These are phyloP conservation scores for Lepidurus arcticus DNA, from an alignment of 1,140 invertebrate genomes.

Conservation along the genomic window DNA sequence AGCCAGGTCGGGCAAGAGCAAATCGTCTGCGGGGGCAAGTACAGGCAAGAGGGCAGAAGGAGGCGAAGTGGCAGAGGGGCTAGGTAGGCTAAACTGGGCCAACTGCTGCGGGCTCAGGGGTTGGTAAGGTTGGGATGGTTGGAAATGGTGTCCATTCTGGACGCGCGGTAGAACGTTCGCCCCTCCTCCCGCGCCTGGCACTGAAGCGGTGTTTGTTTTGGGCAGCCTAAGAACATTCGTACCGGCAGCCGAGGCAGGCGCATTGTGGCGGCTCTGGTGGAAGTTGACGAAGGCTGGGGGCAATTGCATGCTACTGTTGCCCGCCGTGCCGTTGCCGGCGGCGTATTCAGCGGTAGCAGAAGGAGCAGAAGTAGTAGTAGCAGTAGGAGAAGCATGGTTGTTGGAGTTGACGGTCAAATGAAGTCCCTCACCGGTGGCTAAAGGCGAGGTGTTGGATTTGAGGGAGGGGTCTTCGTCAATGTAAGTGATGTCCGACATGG, in stretches of 20 bases:
- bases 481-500: slow-evolving; percentile 82
- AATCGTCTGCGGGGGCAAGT: slow-evolving; percentile 25
- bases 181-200: neutral
- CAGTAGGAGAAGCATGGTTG: slow-evolving; percentile 30
- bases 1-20: slow-evolving; percentile 42
- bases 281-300: slow-evolving; percentile 3
- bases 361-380: slow-evolving; percentile 27
- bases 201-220: neutral
- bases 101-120: slow-evolving; percentile 37
- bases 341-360: slow-evolving; percentile 16
- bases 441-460: slow-evolving; percentile 33
- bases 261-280: slow-evolving; percentile 4
- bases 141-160: slow-evolving; percentile 32
- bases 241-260: slow-evolving; percentile 11
- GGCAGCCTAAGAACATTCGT: slow-evolving; percentile 9
- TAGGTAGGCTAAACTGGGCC: slow-evolving; percentile 35
- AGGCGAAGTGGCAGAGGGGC: slow-evolving; percentile 29
- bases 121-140: slow-evolving; percentile 36
- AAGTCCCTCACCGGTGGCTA: slow-evolving; percentile 30
- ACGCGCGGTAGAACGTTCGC: slow-evolving; percentile 24
- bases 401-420: slow-evolving; percentile 33
- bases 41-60: slow-evolving; percentile 34
- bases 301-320: slow-evolving; percentile 13
- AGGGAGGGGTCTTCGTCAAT: slow-evolving; percentile 73
- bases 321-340: slow-evolving; percentile 22